A percentile compares a stretch with the other conserved stretches of the same genome.
Evolutionary conservation across 2,888 invertebrate genomes (phyloP).

Genomic region (Urechis unicinctus): DNA sequence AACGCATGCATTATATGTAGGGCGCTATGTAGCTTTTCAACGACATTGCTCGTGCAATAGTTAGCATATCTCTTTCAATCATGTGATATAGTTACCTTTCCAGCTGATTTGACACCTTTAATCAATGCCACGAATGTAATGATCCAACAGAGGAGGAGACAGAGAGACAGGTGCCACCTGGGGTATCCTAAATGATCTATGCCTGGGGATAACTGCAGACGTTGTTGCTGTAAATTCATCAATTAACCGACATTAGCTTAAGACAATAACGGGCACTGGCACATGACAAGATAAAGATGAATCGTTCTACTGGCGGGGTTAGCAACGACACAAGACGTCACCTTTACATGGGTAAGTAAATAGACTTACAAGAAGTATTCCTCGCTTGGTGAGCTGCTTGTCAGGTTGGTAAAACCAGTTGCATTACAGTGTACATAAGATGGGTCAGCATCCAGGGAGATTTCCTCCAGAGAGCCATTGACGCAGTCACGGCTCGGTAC

Average conservation of each 20-base stretch:
- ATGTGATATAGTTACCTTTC: no score
- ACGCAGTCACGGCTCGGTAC: background rate
- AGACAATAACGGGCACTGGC: background rate
- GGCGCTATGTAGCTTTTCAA: no score
- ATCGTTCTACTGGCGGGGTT: no score
- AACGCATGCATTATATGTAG: no score
- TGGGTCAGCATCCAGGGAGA: no score
- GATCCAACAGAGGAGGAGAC: conserved; percentile 15
- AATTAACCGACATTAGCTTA: background rate
- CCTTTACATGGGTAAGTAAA: no score
- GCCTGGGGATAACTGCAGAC: conserved; percentile 8
- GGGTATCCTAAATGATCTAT: conserved; percentile 26
- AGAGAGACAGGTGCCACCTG: conserved; percentile 14
- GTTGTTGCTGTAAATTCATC: conserved; percentile 5
- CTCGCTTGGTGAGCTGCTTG: conserved; percentile 4
- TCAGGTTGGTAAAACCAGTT: background rate
- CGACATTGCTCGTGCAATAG: no score
- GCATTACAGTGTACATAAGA: no score
- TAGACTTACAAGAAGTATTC: conserved; percentile 16
- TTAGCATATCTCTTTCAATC: no score
- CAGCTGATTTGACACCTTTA: conserved; percentile 16
- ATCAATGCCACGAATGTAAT: conserved; percentile 9
- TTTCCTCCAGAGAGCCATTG: background rate
- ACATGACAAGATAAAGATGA: background rate
- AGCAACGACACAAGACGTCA: no score